Evolutionary conservation across 2,113 vertebrate species (phyloP).

Genomic region (Euleptes europaea): DNA sequence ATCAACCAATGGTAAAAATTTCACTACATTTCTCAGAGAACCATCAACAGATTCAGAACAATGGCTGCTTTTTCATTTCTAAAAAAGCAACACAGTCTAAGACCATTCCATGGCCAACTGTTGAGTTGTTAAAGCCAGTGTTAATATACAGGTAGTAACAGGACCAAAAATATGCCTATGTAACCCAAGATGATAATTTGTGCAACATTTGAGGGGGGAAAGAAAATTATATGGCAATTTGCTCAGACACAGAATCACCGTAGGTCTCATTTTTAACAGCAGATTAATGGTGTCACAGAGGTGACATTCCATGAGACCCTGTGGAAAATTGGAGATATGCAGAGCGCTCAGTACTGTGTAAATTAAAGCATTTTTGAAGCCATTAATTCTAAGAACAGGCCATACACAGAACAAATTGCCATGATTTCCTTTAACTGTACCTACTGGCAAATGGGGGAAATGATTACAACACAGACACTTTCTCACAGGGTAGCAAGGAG

Average conservation of each 20-base stretch:
- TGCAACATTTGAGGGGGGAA: not conserved
- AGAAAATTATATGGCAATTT: constrained; percentile 16
- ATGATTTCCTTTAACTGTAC: constrained; percentile 38
- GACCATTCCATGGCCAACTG: not conserved
- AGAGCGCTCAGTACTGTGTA: constrained; percentile 6
- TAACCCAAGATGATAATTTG: not conserved
- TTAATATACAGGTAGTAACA: not conserved
- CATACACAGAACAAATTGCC: constrained; percentile 46
- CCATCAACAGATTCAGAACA: not conserved
- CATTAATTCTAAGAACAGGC: constrained; percentile 52
- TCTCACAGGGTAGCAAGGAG: constrained; percentile 19
- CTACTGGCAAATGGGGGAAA: constrained; percentile 37
- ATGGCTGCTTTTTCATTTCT: not conserved
- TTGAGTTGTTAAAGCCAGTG: not conserved
- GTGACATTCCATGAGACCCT: constrained; percentile 27
- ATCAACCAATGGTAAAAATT: too few species aligned
- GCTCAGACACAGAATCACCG: not conserved
- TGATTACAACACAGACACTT: constrained; percentile 27
- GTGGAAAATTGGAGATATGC: constrained; percentile 38
- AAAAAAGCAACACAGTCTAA: not conserved
- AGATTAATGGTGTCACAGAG: constrained; percentile 9
- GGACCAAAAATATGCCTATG: constrained; percentile 1
- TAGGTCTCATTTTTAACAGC: constrained; percentile 4
- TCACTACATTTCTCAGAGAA: not conserved
- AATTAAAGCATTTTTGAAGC: constrained; percentile 42